Evolutionary conservation across 2,888 invertebrate species (phyloP), one percentile per base, ranked within the genome.

Genomic region (Invenusta paracnida): DNA sequence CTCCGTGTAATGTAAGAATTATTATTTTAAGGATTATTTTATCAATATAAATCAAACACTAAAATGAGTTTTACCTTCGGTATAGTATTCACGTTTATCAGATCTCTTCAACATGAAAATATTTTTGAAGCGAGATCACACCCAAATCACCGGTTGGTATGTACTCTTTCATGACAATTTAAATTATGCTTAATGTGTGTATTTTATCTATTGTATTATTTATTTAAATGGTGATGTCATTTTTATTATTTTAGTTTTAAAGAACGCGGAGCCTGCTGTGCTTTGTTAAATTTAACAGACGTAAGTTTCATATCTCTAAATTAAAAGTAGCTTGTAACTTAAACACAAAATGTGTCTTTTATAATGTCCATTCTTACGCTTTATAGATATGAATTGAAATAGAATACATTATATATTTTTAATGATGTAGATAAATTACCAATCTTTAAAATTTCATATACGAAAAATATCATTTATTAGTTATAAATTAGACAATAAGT

Each of bases 111-210:
- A 94, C 81, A 95, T 97, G 94, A 95, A 96, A 31, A 93, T 98
- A 88, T 97, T 94, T 91, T 93, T 97, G 89, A 98, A 97, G 92
- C 96, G 96, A 91, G 97, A 98, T 91, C 97, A 96, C 90, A 93
- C 96, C 17, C 97, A 97, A 92, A 94, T 94, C 88, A 98, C 97
- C n/a, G 97, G 97, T 67, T 67, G 84, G 84, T 84, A 83, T 5
- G 66, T 73, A 48, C 17, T 48, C 17, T 48, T 48, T 48, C 17
- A 11, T 48, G 5, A 48, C 17, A 17, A 11, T 48, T 48, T 48
- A 48, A 48, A 48, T 48, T 11, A 48, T 48, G 5, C 5, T 48
- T 5, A 48, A n/a, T n/a, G n/a, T n/a, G n/a, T n/a, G n/a, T n/a
- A n/a, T n/a, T n/a, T n/a, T n/a, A n/a, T n/a, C n/a, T n/a, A n/a